Evolutionary conservation across 2,797 vertebrate genomes (phyloP), one percentile per base, ranked within the genome.

Genomic region (Sebastolobus alascanus): DNA sequence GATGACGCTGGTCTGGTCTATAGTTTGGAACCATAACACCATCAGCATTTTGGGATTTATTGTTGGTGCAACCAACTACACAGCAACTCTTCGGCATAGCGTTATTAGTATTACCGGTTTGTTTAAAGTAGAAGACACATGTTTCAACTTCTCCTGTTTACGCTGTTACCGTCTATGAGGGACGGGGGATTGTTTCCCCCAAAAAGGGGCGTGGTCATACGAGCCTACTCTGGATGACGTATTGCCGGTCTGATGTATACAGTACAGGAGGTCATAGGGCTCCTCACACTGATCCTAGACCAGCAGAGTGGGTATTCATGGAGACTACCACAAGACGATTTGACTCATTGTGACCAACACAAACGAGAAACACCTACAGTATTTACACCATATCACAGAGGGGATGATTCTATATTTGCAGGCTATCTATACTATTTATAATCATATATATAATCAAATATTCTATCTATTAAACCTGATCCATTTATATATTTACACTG

Each of bases 391-490:
- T 79, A 74, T 77, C 69, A 92, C 76, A 85, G 61, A 83, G 58
- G 70, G 70, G 77, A 68, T 75, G 68, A 68, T 20, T 80, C 58
- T 84, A 67, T 76, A 84, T 79, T 72, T 79, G 73, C 81, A 90
- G 74, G 68, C 80, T 92, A 86, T 87, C 90, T 93, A 80, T 88
- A 89, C 78, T 90, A 92, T 91, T 87, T 92, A 92, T 90, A 92
- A 58, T 83, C 40, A 76, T 86, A 83, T 85, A 86, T 84, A 86
- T 86, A 85, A 79, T 90, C 58, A 82, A 86, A 82, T 90, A 89
- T 80, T 85, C 80, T 86, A 89, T 88, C 79, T 86, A 80, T 74
- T 79, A 58, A 82, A 91, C 88, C 76, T 84, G 56, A 73, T 86
- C 74, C 31, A 29, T 87, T 78, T 75, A 38, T 77, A 40, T 90